Percentiles rank a stretch among this genome's conserved stretches.
Conservation (phyloP, 1,140 invertebrate species). For the Rhagoletis pomonella region DNA sequence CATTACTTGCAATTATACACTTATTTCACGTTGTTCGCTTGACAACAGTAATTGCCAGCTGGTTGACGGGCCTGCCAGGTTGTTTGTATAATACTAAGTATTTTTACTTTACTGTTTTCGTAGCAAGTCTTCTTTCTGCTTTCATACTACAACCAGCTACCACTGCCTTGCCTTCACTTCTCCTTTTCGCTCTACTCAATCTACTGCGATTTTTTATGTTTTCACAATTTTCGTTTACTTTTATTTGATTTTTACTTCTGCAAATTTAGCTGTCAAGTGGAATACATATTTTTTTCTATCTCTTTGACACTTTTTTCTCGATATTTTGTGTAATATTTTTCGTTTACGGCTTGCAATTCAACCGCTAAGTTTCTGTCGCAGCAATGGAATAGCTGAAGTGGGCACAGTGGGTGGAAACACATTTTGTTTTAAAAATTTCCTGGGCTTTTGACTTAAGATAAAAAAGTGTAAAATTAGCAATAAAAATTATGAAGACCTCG, state of each 20-base stretch:
- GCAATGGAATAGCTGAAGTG: not conserved
- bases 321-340: conserved; percentile 19
- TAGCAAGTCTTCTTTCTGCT: not conserved
- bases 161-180: not conserved
- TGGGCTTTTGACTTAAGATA: no score
- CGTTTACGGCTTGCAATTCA: not conserved
- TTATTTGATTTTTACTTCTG: conserved; percentile 3
- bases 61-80: conserved; percentile 39
- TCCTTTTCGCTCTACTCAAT: conserved; percentile 25
- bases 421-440: no score
- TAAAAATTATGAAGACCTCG: no score
- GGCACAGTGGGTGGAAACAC: not conserved
- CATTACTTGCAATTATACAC: conserved; percentile 40
- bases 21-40: conserved; percentile 36
- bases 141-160: no score
- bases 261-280: conserved; percentile 22
- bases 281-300: not conserved
- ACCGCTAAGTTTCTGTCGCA: not conserved
- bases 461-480: no score
- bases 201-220: conserved; percentile 14
- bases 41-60: conserved; percentile 45
- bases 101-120: not conserved
- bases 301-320: not conserved
- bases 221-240: not conserved
- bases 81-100: not conserved